Percentiles rank a stretch among this genome's conserved stretches.
phyloP scores from a whole-genome alignment of 1,140 invertebrate species.

The Phymorhynchus buccinoides region DNA sequence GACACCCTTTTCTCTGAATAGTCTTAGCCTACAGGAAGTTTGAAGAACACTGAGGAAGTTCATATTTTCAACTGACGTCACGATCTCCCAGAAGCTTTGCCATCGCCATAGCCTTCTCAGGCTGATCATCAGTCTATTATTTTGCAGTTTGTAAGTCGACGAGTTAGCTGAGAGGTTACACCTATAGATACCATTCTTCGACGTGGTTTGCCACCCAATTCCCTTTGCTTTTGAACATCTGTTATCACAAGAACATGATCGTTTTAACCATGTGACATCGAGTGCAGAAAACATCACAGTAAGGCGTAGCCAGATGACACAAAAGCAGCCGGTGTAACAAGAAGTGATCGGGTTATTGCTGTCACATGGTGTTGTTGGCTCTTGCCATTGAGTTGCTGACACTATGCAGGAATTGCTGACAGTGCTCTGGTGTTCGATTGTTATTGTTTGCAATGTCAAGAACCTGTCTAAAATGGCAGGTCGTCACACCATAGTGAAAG shows the following conservation, averaged over 20 bases:
- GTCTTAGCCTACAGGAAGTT: conserved; percentile 29
- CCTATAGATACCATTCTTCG: too few species aligned
- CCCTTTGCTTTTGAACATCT: neutral
- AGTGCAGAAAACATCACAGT: conserved; percentile 27
- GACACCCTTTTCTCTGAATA: neutral
- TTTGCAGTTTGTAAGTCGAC: conserved; percentile 19
- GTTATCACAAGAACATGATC: neutral
- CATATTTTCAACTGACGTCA: conserved; percentile 41
- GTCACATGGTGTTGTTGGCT: conserved; percentile 10
- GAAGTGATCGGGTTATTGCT: conserved; percentile 23
- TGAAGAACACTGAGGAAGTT: neutral
- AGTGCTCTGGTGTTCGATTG: neutral
- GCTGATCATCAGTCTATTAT: conserved; percentile 7
- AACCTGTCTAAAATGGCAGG: conserved; percentile 41
- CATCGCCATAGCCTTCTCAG: conserved; percentile 37
- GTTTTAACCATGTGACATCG: neutral
- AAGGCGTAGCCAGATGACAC: conserved; percentile 32
- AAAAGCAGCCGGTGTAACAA: conserved; percentile 31
- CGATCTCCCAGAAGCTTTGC: conserved; percentile 36
- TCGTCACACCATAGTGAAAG: conserved; percentile 61
- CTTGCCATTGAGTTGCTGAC: conserved; percentile 22
- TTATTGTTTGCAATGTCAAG: neutral
- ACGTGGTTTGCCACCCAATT: neutral
- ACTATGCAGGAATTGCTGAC: conserved; percentile 31
- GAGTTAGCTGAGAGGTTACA: neutral